Conservation (phyloP, 2,113 vertebrate genomes). For the Ceratotherium simum region DNA sequence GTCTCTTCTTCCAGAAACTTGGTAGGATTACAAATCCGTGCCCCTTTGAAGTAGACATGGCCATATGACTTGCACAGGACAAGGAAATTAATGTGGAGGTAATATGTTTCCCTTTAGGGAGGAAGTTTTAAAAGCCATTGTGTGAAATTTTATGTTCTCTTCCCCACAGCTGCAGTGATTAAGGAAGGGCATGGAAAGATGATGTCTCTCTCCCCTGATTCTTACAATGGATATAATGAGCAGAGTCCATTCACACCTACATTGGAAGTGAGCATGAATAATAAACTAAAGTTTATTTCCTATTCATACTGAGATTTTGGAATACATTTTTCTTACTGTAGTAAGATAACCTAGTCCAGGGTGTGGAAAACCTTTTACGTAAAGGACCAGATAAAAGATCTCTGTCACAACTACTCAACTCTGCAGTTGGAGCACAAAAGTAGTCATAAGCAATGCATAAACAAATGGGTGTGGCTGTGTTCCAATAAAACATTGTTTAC, state of each 20-base stretch:
- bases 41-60: neutral
- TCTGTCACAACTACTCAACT: neutral
- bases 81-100: too few species aligned
- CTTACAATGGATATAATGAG: neutral
- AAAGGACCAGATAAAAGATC: neutral
- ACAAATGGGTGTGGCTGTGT: neutral
- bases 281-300: neutral
- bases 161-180: neutral
- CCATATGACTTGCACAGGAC: neutral
- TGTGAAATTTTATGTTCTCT: neutral
- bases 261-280: neutral
- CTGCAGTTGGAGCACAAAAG: neutral
- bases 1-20: neutral
- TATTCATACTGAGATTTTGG: neutral
- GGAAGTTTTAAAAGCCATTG: neutral
- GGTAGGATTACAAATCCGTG: neutral
- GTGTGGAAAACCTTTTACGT: neutral
- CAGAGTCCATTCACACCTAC: neutral
- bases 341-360: neutral
- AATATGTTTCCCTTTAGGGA: neutral
- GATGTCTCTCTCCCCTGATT: neutral
- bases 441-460: too few species aligned
- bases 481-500: neutral
- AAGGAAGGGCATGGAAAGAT: neutral
- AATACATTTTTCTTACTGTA: neutral